These are phyloP conservation scores for Ctenopoma multispine DNA, from an alignment of 2,797 vertebrate genomes.

Conservation along the genomic window DNA sequence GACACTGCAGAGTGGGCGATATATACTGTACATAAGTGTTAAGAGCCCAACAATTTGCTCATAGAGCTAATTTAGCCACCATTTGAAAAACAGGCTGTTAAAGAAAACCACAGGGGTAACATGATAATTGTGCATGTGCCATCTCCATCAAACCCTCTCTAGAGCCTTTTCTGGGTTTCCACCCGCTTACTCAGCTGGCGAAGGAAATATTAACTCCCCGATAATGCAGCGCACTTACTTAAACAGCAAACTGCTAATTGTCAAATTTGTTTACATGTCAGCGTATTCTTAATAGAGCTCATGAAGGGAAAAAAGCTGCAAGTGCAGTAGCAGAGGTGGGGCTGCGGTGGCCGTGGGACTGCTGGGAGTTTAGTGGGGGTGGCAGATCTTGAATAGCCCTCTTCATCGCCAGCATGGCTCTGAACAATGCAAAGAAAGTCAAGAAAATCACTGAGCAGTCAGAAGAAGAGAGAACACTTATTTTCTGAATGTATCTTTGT, in stretches of 20 bases:
- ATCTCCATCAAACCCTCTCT: slow-evolving; percentile 59
- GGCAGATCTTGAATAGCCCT: slow-evolving; percentile 38
- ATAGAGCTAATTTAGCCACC: slow-evolving; percentile 41
- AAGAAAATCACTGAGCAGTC: slow-evolving; percentile 38
- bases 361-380: slow-evolving; percentile 27
- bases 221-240: slow-evolving; percentile 54
- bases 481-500: slow-evolving; percentile 43
- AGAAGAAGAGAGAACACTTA: slow-evolving; percentile 36
- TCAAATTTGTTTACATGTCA: slow-evolving; percentile 76
- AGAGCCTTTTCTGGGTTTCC: slow-evolving; percentile 52
- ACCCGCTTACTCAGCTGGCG: slow-evolving; percentile 60
- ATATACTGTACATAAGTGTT: slow-evolving; percentile 23
- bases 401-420: slow-evolving; percentile 18
- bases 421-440: slow-evolving; percentile 40
- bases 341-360: slow-evolving; percentile 27
- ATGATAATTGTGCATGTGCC: slow-evolving; percentile 59
- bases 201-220: slow-evolving; percentile 64
- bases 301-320: slow-evolving; percentile 57
- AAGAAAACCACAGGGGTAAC: slow-evolving; percentile 48
- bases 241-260: slow-evolving; percentile 79
- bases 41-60: slow-evolving; percentile 29
- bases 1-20: slow-evolving; percentile 32
- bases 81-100: slow-evolving; percentile 55
- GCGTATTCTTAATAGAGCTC: slow-evolving; percentile 76
- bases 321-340: slow-evolving; percentile 57